Conservation (phyloP, 2,888 invertebrate species). For the Meteorus colon region DNA sequence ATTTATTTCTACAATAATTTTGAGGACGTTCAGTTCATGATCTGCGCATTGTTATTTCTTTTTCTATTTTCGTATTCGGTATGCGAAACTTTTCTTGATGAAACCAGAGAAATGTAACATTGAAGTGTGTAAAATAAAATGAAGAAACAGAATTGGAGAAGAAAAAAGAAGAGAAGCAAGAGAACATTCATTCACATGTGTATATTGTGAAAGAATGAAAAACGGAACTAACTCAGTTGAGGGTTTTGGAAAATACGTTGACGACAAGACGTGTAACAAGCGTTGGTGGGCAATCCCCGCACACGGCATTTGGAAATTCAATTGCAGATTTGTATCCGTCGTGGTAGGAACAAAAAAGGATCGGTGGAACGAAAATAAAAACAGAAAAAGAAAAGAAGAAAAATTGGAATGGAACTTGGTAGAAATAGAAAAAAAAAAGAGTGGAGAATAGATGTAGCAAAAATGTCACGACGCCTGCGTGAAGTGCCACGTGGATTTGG, state of each 20-base stretch:
- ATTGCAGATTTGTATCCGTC: slow-evolving; percentile 51
- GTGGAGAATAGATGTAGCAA: neutral
- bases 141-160: slow-evolving; percentile 4
- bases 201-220: slow-evolving; percentile 38
- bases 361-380: neutral
- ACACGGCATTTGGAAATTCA: slow-evolving; percentile 55
- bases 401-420: no score
- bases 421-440: neutral
- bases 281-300: slow-evolving; percentile 50
- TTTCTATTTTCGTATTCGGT: neutral
- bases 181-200: slow-evolving; percentile 18
- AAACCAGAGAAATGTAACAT: neutral
- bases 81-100: neutral
- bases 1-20: neutral
- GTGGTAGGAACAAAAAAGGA: neutral
- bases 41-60: neutral
- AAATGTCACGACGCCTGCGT: slow-evolving; percentile 66
- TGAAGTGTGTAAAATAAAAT: neutral
- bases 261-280: slow-evolving; percentile 54
- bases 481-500: slow-evolving; percentile 7
- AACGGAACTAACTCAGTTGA: slow-evolving; percentile 46
- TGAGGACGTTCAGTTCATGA: neutral
- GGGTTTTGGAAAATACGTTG: slow-evolving; percentile 38
- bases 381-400: neutral
- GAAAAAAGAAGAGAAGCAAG: slow-evolving; percentile 17